Evolutionary conservation across 2,113 vertebrate species (phyloP).

Genomic region (Heterotilapia buettikoferi): DNA sequence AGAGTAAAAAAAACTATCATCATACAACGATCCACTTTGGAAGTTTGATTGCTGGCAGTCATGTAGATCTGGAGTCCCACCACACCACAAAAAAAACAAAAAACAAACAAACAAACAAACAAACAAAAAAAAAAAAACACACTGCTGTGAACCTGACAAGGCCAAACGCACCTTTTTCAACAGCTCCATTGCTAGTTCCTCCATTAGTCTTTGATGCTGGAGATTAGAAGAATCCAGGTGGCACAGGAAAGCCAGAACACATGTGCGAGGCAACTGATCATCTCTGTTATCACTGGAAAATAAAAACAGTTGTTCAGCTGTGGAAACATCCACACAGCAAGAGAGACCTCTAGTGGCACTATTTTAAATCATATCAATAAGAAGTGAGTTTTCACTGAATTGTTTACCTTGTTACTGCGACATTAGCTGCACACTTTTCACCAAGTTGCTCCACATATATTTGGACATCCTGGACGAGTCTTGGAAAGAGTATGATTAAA

Average conservation of each 20-base stretch:
- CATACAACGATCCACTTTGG: neutral
- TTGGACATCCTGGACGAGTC: slow-evolving; percentile 86
- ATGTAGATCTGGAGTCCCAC: neutral
- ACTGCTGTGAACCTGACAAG: neutral
- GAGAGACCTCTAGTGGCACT: slow-evolving; percentile 31
- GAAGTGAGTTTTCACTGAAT: neutral
- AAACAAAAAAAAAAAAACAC: too few species aligned
- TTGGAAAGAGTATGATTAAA: slow-evolving; percentile 41
- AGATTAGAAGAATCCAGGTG: slow-evolving; percentile 73
- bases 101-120: too few species aligned
- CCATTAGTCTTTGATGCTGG: slow-evolving; percentile 77
- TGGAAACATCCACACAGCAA: neutral
- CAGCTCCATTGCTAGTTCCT: slow-evolving; percentile 78
- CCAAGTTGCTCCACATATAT: slow-evolving; percentile 84
- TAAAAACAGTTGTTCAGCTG: neutral
- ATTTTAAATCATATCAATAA: neutral
- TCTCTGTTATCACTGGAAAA: slow-evolving; percentile 81
- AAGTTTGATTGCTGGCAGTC: neutral
- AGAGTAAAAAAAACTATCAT: neutral
- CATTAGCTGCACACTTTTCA: slow-evolving; percentile 79
- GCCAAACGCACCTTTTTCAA: slow-evolving; percentile 78
- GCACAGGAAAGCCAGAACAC: slow-evolving; percentile 83
- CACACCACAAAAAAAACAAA: neutral
- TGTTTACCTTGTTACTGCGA: slow-evolving; percentile 58
- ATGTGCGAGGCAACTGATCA: slow-evolving; percentile 83